These are phyloP conservation scores for Nemotelus pantherinus DNA, from an alignment of 2,888 invertebrate genomes.

Conservation along the genomic window DNA sequence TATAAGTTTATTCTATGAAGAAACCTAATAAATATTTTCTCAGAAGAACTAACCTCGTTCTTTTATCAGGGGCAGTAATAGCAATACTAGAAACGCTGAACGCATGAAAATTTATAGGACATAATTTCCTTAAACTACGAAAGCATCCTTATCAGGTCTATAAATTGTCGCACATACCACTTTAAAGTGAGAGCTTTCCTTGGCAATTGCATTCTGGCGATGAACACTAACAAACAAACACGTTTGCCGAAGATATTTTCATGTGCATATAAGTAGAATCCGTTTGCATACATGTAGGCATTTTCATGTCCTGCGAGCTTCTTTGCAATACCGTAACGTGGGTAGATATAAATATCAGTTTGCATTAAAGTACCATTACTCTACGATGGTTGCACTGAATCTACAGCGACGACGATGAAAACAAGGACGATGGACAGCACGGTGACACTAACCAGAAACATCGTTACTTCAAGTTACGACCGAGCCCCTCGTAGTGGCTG, in stretches of 20 bases:
- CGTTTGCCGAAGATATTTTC: not conserved
- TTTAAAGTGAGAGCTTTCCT: constrained; percentile 12
- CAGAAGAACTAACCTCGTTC: not conserved
- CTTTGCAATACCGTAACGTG: not conserved
- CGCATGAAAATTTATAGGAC: constrained; percentile 49
- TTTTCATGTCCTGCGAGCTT: not conserved
- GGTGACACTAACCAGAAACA: not conserved
- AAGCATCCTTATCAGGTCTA: constrained; percentile 48
- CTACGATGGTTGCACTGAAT: too few relatives aligned
- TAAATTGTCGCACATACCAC: constrained; percentile 46
- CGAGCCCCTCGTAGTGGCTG: not conserved
- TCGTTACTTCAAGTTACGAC: not conserved
- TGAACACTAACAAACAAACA: not conserved
- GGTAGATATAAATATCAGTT: not conserved
- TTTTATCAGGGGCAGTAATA: not conserved
- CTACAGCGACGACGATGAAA: too few relatives aligned
- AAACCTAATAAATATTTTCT: not conserved
- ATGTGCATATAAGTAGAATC: constrained; percentile 1
- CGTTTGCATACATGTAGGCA: constrained; percentile 7
- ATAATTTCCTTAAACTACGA: constrained; percentile 48
- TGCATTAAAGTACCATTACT: constrained; percentile 25
- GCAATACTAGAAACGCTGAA: constrained; percentile 37
- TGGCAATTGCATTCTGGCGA: constrained; percentile 12
- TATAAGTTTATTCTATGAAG: too few relatives aligned
- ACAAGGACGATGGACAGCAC: too few relatives aligned